These are phyloP conservation scores for Lanistes nyassanus DNA, from an alignment of 1,140 invertebrate species.

Conservation along the genomic window DNA sequence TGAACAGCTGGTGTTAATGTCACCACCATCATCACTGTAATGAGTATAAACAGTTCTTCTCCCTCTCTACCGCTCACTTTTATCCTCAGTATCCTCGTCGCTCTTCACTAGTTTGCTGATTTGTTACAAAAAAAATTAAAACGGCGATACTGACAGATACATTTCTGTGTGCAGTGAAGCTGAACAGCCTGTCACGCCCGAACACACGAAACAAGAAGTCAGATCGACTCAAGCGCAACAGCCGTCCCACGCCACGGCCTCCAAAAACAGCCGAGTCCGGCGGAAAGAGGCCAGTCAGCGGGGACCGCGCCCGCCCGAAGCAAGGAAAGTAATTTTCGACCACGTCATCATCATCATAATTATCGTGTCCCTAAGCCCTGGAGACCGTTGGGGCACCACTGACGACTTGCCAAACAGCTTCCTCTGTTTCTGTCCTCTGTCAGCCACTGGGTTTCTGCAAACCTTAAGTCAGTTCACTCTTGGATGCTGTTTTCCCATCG, in stretches of 20 bases:
- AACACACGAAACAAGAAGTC: constrained; percentile 36
- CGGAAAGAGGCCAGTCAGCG: constrained; percentile 33
- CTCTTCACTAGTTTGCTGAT: neutral
- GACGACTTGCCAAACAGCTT: too few relatives aligned
- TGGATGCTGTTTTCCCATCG: too few relatives aligned
- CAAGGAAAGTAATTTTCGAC: constrained; percentile 17
- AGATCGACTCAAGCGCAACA: constrained; percentile 29
- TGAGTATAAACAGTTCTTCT: neutral
- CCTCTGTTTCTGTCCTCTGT: too few relatives aligned
- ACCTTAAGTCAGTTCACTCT: too few relatives aligned
- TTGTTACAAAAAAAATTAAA: neutral
- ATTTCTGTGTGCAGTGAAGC: constrained; percentile 39
- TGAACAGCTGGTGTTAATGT: neutral
- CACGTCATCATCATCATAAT: too few relatives aligned
- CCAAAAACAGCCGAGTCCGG: constrained; percentile 34
- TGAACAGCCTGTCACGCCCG: constrained; percentile 45
- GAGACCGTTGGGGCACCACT: too few relatives aligned
- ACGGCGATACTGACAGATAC: too few relatives aligned
- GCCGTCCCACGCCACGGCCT: constrained; percentile 24
- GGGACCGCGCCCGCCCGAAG: constrained; percentile 17
- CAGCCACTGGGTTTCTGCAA: too few relatives aligned
- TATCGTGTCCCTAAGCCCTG: too few relatives aligned
- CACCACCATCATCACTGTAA: neutral
- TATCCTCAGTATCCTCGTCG: too few relatives aligned
- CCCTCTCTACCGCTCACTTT: neutral